Percentiles rank a stretch among this genome's conserved stretches.
These are phyloP conservation scores for Polydrusus cervinus DNA, from an alignment of 2,888 invertebrate genomes.

Conservation along the genomic window DNA sequence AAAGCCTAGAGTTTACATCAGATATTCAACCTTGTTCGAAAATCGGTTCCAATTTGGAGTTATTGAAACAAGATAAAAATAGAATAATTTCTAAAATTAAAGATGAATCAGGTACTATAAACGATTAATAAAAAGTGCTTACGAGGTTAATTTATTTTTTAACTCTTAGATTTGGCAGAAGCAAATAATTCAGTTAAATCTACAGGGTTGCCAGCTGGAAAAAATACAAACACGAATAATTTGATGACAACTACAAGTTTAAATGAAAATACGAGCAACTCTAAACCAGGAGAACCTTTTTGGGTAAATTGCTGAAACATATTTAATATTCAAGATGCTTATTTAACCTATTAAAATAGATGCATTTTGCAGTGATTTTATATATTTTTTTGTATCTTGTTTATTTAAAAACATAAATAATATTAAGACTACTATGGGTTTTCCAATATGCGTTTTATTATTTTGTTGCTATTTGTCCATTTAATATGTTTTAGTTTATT, in stretches of 20 bases:
- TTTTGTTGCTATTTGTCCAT: background rate
- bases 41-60: constrained; percentile 28
- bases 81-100: constrained; percentile 8
- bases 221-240: background rate
- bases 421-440: too few relatives aligned
- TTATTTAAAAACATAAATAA: too few relatives aligned
- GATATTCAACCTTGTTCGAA: background rate
- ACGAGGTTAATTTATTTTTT: constrained; percentile 14
- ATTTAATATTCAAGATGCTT: constrained; percentile 29
- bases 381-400: constrained; percentile 18
- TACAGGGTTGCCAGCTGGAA: background rate
- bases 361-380: constrained; percentile 26
- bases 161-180: constrained; percentile 2
- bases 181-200: background rate
- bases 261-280: constrained; percentile 11
- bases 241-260: background rate
- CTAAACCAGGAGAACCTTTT: constrained; percentile 58
- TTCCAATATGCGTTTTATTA: background rate
- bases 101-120: constrained; percentile 45
- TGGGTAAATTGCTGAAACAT: constrained; percentile 57
- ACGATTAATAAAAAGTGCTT: constrained; percentile 11
- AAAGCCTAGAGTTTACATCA: background rate
- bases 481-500: too few relatives aligned
- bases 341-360: constrained; percentile 16
- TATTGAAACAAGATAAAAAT: background rate